phyloP scores from a whole-genome alignment of 2,888 invertebrate genomes.

The Callosobruchus maculatus region DNA sequence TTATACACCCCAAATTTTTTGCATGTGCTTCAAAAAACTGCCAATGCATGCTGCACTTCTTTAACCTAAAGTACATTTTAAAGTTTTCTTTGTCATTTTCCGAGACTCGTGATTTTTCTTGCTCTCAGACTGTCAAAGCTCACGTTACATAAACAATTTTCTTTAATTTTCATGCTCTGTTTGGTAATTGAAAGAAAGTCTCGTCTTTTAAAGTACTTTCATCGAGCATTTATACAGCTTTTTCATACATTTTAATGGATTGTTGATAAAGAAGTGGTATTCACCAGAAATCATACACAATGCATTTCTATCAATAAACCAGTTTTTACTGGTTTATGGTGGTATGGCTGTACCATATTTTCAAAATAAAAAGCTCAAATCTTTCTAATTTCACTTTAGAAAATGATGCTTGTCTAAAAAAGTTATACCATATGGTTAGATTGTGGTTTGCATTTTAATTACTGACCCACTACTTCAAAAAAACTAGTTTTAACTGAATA shows the following conservation, averaged over 20 bases:
- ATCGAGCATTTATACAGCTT: background rate
- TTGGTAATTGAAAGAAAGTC: background rate
- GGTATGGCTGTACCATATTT: background rate
- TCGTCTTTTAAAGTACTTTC: background rate
- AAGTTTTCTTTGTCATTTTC: background rate
- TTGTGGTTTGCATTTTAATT: background rate
- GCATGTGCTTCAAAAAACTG: background rate
- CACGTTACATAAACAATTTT: background rate
- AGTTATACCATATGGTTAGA: background rate
- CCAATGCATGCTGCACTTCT: background rate
- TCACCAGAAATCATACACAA: conserved; percentile 3
- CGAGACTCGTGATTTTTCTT: background rate
- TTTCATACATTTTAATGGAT: background rate
- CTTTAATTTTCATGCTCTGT: background rate
- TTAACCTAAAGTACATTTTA: background rate
- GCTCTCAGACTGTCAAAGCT: background rate
- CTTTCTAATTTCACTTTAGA: background rate
- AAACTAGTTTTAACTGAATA: background rate
- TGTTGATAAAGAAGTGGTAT: conserved; percentile 4
- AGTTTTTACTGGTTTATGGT: conserved; percentile 15
- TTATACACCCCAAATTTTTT: conserved; percentile 23
- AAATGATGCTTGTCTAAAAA: background rate
- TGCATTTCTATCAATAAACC: conserved; percentile 11
- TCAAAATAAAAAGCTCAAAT: background rate
- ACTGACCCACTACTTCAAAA: background rate